Evolutionary conservation across 1,140 invertebrate genomes (phyloP), one percentile per base, ranked within the genome.

Genomic region (Tetramorium simillimum): DNA sequence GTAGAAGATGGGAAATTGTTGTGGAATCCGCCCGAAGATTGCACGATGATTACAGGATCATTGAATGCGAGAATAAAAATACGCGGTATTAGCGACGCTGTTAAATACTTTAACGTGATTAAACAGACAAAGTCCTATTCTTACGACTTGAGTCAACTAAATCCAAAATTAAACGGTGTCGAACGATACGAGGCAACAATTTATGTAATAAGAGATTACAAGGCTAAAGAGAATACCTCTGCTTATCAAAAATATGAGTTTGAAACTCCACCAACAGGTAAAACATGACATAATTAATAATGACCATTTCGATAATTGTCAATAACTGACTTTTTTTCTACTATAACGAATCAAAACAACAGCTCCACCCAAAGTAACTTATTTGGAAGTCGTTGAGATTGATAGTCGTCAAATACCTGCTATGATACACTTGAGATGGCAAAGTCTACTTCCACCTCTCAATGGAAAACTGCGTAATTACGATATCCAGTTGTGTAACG

Each of bases 321-420:
- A 5, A 51, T 18, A 51, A 51, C 18, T 51, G 33, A 12, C 12
- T 24, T 3, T 1, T 1, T 69, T 21, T 14, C 4, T 3, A 28
- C 24, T 5, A 49, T 46, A 18, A 78, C 28, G 18, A 40, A 46
- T 63, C 7, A 0, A 33, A 40, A 7, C 4, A 16, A 62, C 14
- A 92, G 92, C 87, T 5, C 92, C 92, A 3, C 91, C 92, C 0
- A 12, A 28, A 2, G 86, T 92, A 46, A 78, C 49, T 0, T 49
- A 87, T 60, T 63, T 92, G 0, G 86, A 90, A 0, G 63, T 90
- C 3, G 77, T 84, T 1, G 92, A 92, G 28, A 43, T 75, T 46
- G 72, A 91, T 65, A 16, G 0, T 12, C 24, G 28, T n/a, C 0
- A 21, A 21, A 18, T 0, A 1, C 21, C 10, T 10, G 18, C 16